Percentiles rank a stretch among this genome's conserved stretches.
phyloP scores from a whole-genome alignment of 2,113 vertebrate genomes.

The Stigmatopora argus region DNA sequence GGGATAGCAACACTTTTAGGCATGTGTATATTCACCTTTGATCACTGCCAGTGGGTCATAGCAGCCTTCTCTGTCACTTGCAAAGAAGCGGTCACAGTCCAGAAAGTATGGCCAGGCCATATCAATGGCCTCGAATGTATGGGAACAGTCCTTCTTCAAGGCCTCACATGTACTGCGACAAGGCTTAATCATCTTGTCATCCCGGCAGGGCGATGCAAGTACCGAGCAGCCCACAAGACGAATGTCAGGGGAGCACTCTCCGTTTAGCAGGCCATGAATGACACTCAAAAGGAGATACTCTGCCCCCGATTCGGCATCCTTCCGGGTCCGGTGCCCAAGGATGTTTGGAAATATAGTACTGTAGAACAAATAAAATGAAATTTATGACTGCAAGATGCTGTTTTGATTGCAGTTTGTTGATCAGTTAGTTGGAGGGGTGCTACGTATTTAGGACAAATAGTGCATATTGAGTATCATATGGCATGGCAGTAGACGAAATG shows the following conservation, averaged over 20 bases:
- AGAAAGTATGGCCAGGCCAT: slow-evolving; percentile 99
- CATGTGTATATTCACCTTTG: slow-evolving; percentile 66
- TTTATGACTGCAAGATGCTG: too few species aligned
- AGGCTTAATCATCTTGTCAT: slow-evolving; percentile 71
- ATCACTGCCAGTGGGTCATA: slow-evolving; percentile 80
- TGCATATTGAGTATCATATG: background rate
- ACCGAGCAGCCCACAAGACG: slow-evolving; percentile 88
- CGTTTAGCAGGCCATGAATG: slow-evolving; percentile 83
- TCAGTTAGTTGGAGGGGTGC: background rate
- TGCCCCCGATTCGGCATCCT: slow-evolving; percentile 78
- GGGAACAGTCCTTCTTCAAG: slow-evolving; percentile 76
- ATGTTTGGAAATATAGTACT: slow-evolving; percentile 81
- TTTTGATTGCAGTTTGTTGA: too few species aligned
- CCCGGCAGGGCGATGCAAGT: slow-evolving; percentile 80
- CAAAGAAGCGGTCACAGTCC: slow-evolving; percentile 87
- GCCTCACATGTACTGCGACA: slow-evolving; percentile 82
- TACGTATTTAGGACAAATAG: background rate
- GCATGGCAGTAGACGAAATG: too few species aligned
- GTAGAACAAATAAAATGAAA: background rate
- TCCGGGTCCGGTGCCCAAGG: slow-evolving; percentile 75
- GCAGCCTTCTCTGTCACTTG: slow-evolving; percentile 79
- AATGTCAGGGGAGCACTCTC: slow-evolving; percentile 89
- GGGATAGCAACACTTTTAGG: too few species aligned
- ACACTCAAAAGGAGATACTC: slow-evolving; percentile 91
- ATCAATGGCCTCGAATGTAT: slow-evolving; percentile 84